Conservation (phyloP, 2,113 vertebrate genomes). For the Sus scrofa region T2T-Sscrofa CM000814.6:104482001-104482500, state of each 20-base stretch:
- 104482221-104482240: background rate
- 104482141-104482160: background rate
- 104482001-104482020: background rate
- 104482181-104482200: background rate
- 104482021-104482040: background rate
- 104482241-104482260: background rate
- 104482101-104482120: background rate
- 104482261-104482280: background rate
- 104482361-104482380: background rate
- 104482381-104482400: background rate
- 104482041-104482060: background rate
- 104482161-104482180: background rate
- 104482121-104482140: background rate
- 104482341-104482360: background rate
- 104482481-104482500: no score
- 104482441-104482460: background rate
- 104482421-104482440: background rate
- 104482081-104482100: background rate
- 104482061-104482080: background rate
- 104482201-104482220: background rate
- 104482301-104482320: background rate
- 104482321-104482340: background rate
- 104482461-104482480: background rate
- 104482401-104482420: background rate
- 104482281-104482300: background rate